Percentiles rank a stretch among this genome's conserved stretches.
These are phyloP conservation scores for Apogon talboti DNA, from an alignment of 2,797 vertebrate genomes.

Conservation along the genomic window DNA sequence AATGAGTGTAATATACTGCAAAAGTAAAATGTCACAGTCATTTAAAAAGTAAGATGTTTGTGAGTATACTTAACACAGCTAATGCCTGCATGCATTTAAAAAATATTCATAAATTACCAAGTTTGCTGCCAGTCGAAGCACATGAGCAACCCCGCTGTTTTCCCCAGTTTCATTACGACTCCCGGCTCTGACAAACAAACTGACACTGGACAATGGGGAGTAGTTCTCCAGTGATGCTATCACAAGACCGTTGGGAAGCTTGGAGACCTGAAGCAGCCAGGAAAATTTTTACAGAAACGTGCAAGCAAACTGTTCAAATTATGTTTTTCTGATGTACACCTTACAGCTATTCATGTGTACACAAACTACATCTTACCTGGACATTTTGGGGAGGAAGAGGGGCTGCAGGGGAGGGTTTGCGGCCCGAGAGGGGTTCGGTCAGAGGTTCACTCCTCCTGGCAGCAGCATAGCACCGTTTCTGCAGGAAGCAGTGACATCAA, in stretches of 20 bases:
- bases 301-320: neutral
- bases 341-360: neutral
- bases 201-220: constrained; percentile 88
- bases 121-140: constrained; percentile 90
- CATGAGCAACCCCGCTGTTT: constrained; percentile 90
- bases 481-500: constrained; percentile 12
- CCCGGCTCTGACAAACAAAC: constrained; percentile 92
- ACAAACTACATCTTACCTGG: constrained; percentile 61
- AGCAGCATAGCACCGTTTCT: constrained; percentile 81
- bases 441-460: constrained; percentile 66
- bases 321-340: no score
- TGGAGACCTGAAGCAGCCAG: constrained; percentile 79
- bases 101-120: constrained; percentile 82
- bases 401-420: constrained; percentile 30
- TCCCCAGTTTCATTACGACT: constrained; percentile 88
- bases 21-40: neutral
- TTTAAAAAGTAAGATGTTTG: neutral
- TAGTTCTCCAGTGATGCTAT: constrained; percentile 93
- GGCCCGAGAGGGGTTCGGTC: constrained; percentile 57
- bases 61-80: neutral
- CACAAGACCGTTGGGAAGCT: constrained; percentile 91
- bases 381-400: constrained; percentile 68
- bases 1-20: no score
- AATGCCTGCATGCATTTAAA: neutral
- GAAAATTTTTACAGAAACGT: neutral